These are phyloP conservation scores for Cephus pygmeus DNA, from an alignment of 2,888 invertebrate species.

Conservation along the genomic window DNA sequence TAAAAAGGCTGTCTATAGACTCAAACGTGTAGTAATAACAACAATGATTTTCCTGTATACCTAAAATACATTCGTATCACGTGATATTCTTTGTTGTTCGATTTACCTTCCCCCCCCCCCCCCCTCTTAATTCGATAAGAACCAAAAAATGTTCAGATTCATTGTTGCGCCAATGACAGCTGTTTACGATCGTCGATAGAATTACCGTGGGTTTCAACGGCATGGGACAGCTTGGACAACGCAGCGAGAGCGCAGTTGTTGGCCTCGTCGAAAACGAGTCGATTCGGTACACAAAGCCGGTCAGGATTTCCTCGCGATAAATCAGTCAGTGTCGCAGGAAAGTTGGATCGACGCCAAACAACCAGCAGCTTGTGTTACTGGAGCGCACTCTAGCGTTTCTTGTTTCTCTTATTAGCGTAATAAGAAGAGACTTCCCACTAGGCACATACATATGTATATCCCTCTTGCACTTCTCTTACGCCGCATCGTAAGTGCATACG, in stretches of 20 bases:
- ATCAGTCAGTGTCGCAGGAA: conserved; percentile 21
- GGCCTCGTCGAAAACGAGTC: not conserved
- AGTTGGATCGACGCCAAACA: conserved; percentile 20
- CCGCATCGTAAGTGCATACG: not conserved
- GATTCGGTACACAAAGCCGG: conserved; percentile 10
- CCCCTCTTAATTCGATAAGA: not conserved
- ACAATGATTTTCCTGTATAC: too few species aligned
- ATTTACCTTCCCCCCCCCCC: too few species aligned
- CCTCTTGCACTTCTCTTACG: not conserved
- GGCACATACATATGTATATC: not conserved
- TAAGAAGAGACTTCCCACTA: not conserved
- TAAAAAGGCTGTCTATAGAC: too few species aligned
- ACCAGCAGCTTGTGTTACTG: conserved; percentile 4
- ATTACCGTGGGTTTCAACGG: not conserved
- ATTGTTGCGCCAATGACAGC: not conserved
- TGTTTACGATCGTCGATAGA: not conserved
- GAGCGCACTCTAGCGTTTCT: not conserved
- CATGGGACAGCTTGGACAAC: not conserved
- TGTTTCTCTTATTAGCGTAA: not conserved
- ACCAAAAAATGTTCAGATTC: not conserved
- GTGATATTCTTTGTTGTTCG: too few species aligned
- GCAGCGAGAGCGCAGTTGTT: not conserved
- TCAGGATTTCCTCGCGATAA: conserved; percentile 21
- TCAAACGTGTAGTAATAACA: too few species aligned
- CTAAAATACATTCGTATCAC: too few species aligned